Evolutionary conservation across 2,113 vertebrate species (phyloP), one percentile per base, ranked within the genome.

Genomic region (Proterorhinus semilunaris): DNA sequence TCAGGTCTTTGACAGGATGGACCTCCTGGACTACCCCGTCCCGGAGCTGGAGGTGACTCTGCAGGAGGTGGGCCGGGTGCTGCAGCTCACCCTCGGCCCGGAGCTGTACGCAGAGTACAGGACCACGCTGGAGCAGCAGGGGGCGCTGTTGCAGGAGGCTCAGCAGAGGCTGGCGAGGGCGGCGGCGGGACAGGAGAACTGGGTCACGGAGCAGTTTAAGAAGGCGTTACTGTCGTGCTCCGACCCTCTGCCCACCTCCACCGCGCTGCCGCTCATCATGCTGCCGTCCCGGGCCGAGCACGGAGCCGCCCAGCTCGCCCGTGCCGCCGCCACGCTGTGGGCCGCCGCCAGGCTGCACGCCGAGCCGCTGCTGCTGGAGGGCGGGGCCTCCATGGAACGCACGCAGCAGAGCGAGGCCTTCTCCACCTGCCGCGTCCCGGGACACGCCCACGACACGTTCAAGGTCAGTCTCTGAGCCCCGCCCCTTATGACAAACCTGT

Each of bases 181-280:
- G 0, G 73, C 73, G 13, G 64, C 76, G 1, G 85, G 86, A 48
- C 72, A 78, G 1, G 92, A 94, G 66, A 94, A 94, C 64, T 94
- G 93, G 93, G 93, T 91, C 66, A 92, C 93, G 0, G 78, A 86
- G 48, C 87, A 92, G 62, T 94, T 94, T 84, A 94, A 93, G 75
- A 88, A 68, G 58, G 71, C 66, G 3, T 79, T 94, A 57, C 72
- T 94, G 48, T 89, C 89, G 6, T 91, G 88, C 55, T 1, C 43
- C 0, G 91, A 92, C 45, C 85, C 92, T 1, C 76, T 94, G 65
- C 90, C 91, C 42, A 92, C 86, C 36, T 91, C 92, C 43, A 93
- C 92, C 0, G 88, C 91, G 44, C 83, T 94, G 7, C 92, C 93
- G 12, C 79, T 87, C 6, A 80, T 94, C 51, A 71, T 93, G 36